Conservation (phyloP, 2,797 vertebrate genomes). For the Lagodon rhomboides region DNA sequence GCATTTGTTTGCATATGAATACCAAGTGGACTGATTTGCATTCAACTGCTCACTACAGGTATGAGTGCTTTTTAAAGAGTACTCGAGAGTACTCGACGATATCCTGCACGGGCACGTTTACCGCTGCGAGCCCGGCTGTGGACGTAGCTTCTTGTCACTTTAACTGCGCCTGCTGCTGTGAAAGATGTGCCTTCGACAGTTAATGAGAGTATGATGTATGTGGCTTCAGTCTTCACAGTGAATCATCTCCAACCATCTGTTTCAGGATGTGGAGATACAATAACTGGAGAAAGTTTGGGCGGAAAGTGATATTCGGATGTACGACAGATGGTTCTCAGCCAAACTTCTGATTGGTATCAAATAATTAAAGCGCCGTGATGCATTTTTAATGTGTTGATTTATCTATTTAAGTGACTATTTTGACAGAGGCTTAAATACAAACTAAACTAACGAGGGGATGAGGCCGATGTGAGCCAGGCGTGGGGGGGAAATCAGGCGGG, state of each 20-base stretch:
- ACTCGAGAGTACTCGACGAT: conserved; percentile 6
- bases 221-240: conserved; percentile 42
- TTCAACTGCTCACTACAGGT: conserved; percentile 8
- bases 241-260: conserved; percentile 64
- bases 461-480: too few species aligned
- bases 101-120: conserved; percentile 18
- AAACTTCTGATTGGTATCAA: conserved; percentile 46
- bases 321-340: conserved; percentile 29
- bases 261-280: conserved; percentile 43
- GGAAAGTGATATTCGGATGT: conserved; percentile 2
- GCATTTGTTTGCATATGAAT: conserved; percentile 31
- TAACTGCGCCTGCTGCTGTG: conserved; percentile 48
- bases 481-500: too few species aligned
- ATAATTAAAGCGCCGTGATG: conserved; percentile 3
- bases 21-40: conserved; percentile 40
- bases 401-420: neutral
- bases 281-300: conserved; percentile 29
- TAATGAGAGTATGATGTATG: conserved; percentile 56
- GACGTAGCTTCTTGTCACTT: conserved; percentile 38
- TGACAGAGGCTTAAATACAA: neutral
- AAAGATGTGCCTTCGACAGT: conserved; percentile 31
- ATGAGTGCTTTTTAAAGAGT: conserved; percentile 19
- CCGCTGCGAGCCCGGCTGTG: neutral
- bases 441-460: too few species aligned
- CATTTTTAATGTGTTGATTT: neutral